phyloP scores from a whole-genome alignment of 2,888 invertebrate genomes.

The Hirtodrosophila histrioides region DNA sequence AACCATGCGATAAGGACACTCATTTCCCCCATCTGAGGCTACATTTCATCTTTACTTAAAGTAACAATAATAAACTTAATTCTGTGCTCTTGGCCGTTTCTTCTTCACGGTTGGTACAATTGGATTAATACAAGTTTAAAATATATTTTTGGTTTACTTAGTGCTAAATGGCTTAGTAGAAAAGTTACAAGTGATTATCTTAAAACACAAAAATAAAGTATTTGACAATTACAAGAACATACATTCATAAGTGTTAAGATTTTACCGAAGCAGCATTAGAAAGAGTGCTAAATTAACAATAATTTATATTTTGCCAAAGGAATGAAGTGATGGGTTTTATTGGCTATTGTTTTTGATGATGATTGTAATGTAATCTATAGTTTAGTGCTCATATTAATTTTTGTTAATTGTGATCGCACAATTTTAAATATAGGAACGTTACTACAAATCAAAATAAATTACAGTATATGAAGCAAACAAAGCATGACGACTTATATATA shows the following conservation, averaged over 20 bases:
- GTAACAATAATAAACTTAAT: slow-evolving; percentile 16
- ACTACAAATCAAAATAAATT: slow-evolving; percentile 52
- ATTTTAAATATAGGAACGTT: slow-evolving; percentile 69
- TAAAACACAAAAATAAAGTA: slow-evolving; percentile 11
- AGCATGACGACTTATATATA: slow-evolving; percentile 56
- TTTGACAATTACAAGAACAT: slow-evolving; percentile 30
- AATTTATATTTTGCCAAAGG: slow-evolving; percentile 25
- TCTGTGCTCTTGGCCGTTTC: slow-evolving; percentile 15
- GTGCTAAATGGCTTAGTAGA: slow-evolving; percentile 60
- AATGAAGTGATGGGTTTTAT: slow-evolving; percentile 23
- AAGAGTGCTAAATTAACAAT: slow-evolving; percentile 15
- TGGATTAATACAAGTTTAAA: slow-evolving; percentile 47
- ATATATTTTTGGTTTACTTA: slow-evolving; percentile 63
- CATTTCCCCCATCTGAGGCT: slow-evolving; percentile 32
- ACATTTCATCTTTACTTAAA: slow-evolving; percentile 15
- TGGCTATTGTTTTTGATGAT: slow-evolving; percentile 19
- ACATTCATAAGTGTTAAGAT: slow-evolving; percentile 33
- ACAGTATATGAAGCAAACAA: slow-evolving; percentile 49
- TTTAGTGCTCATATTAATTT: background rate
- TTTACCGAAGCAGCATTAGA: slow-evolving; percentile 30
- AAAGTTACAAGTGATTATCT: slow-evolving; percentile 35
- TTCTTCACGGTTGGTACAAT: background rate
- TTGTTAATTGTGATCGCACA: background rate
- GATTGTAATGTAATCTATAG: slow-evolving; percentile 18
- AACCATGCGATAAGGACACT: slow-evolving; percentile 70